These are phyloP conservation scores for Strix uralensis DNA, from an alignment of 2,113 vertebrate genomes.

Conservation along the genomic window DNA sequence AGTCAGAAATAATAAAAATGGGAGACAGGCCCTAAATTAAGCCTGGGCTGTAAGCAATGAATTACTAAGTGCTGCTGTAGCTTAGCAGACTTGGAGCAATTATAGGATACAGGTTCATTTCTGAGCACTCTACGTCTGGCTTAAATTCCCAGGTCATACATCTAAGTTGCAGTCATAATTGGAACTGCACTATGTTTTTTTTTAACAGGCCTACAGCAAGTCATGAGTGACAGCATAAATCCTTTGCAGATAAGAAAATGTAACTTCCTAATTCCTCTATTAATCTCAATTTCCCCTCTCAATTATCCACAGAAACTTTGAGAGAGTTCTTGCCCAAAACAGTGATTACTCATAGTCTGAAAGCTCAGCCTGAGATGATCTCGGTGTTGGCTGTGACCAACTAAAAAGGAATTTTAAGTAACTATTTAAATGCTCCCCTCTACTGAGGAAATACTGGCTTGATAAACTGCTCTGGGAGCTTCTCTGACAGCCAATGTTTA, in stretches of 20 bases:
- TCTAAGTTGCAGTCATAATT: neutral
- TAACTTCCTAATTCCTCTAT: slow-evolving; percentile 5
- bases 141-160: neutral
- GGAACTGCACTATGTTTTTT: neutral
- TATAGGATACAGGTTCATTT: neutral
- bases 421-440: neutral
- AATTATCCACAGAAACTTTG: slow-evolving; percentile 2
- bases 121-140: neutral
- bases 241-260: slow-evolving; percentile 50
- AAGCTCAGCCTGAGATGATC: neutral
- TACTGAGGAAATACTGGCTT: neutral
- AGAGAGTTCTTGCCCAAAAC: neutral
- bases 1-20: slow-evolving; percentile 24
- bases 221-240: neutral
- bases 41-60: neutral
- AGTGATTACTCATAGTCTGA: neutral
- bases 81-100: neutral
- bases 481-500: neutral
- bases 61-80: neutral
- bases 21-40: neutral
- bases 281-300: neutral
- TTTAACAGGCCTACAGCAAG: neutral
- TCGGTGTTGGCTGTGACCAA: neutral
- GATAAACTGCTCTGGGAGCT: slow-evolving; percentile 9
- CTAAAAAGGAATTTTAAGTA: neutral